Evolutionary conservation across 2,888 invertebrate genomes (phyloP), one percentile per base, ranked within the genome.

Genomic region (Choreutis nemorana): DNA sequence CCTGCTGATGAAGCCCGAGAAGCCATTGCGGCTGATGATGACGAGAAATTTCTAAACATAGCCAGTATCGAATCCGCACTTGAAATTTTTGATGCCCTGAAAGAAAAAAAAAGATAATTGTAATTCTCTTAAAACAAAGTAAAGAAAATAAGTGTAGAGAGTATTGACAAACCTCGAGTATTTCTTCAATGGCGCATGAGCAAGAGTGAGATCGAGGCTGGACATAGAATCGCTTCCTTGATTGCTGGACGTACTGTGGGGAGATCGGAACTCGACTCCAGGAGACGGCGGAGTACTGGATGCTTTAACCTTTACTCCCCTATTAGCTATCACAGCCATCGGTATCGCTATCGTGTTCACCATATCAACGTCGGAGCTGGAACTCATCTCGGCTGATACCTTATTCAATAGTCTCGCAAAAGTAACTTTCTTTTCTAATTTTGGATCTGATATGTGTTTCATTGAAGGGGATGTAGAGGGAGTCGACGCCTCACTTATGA

Each of bases 1-100:
- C 82, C 83, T 26, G 85, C 75, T 3, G 87, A 86, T 14, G 86
- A 82, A 2, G 83, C 81, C 32, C 83, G 59, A 34, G 84, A 84
- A 9, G 75, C 75, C 32, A 81, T 80, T 23, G 82, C 83, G 2
- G 83, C 82, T 32, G 81, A 83, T 28, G 84, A 82, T 11, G 87
- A 85, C 10, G 87, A 85, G 53, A 88, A 87, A 52, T 87, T 89
- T 31, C 87, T 77, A 55, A 90, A 89, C 87, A 90, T 89, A 6
- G 89, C 88, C 36, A 90, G 63, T 39, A 90, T 87, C 1, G 90
- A 90, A 61, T 91, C 90, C 6, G 90, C 90, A 50, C 88, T 89
- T 14, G 89, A 84, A 28, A 87, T 87, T 60, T 88, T 89, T 40
- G 84, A 81, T 26, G 80, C 68, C 45, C 78, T 70, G 48, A 48